A percentile compares a stretch with the other conserved stretches of the same genome.
Conservation (phyloP, 2,797 vertebrate genomes). For the Leontopithecus rosalia region DNA sequence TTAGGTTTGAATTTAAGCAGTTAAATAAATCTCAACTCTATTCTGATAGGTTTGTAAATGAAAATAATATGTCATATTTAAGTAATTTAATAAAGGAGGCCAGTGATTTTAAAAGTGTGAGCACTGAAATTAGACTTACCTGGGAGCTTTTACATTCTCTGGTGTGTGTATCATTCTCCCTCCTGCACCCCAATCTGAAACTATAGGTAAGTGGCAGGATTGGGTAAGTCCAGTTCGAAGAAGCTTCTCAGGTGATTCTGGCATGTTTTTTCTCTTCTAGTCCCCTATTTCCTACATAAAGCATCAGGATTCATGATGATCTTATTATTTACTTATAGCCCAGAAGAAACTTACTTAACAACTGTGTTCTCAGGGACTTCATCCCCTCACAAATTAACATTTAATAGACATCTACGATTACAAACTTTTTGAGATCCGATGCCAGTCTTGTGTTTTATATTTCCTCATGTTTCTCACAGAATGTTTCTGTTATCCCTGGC, state of each 20-base stretch:
- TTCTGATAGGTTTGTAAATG: background rate
- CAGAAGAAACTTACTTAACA: constrained; percentile 17
- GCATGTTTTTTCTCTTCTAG: background rate
- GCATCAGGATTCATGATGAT: background rate
- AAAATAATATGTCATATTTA: background rate
- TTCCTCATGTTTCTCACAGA: constrained; percentile 18
- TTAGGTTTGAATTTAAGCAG: constrained; percentile 21
- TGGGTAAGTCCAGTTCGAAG: background rate
- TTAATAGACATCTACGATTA: background rate
- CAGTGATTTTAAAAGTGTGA: background rate
- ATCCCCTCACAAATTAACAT: background rate
- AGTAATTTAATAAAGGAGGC: background rate
- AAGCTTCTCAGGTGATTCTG: background rate
- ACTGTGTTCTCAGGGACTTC: background rate
- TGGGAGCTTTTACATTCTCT: background rate
- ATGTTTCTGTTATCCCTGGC: background rate
- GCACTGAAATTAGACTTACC: background rate
- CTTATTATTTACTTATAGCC: background rate
- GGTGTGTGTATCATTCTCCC: background rate
- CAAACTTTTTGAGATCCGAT: background rate
- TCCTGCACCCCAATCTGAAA: background rate
- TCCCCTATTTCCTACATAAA: background rate
- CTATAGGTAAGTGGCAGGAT: no score
- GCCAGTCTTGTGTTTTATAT: background rate
- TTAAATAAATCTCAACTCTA: background rate